Percentiles rank a stretch among this genome's conserved stretches.
Conservation (phyloP, 2,888 invertebrate species). For the Yponomeuta cagnagella region DNA sequence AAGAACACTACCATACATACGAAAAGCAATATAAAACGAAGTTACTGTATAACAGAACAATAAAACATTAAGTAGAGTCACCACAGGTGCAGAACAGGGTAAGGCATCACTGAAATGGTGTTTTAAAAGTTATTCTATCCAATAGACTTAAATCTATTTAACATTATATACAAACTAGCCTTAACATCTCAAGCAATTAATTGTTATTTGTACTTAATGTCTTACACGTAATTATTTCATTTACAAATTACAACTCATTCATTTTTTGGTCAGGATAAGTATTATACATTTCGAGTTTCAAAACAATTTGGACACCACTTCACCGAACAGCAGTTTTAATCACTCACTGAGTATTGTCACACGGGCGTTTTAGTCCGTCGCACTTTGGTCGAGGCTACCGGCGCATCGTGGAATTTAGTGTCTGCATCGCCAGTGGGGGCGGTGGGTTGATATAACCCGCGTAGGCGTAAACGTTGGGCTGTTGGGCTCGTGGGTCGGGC, state of each 20-base stretch:
- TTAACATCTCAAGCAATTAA: slow-evolving; percentile 31
- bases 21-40: slow-evolving; percentile 24
- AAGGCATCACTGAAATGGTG: slow-evolving; percentile 59
- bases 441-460: slow-evolving; percentile 78
- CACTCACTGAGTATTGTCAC: slow-evolving; percentile 1
- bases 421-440: slow-evolving; percentile 79
- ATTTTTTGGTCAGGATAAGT: slow-evolving; percentile 35
- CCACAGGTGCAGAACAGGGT: slow-evolving; percentile 29
- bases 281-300: slow-evolving; percentile 11
- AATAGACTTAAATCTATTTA: slow-evolving; percentile 18
- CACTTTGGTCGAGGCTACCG: slow-evolving; percentile 50
- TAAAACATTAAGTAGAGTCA: slow-evolving; percentile 20
- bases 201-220: slow-evolving; percentile 57
- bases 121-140: slow-evolving; percentile 32
- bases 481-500: slow-evolving; percentile 70
- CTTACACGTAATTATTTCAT: slow-evolving; percentile 31
- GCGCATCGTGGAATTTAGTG: slow-evolving; percentile 83
- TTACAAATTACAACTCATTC: slow-evolving; percentile 30
- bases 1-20: slow-evolving; percentile 37
- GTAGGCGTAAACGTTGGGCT: slow-evolving; percentile 88
- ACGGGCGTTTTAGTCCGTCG: not conserved
- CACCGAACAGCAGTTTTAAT: not conserved
- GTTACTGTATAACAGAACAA: slow-evolving; percentile 20
- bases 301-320: no score
- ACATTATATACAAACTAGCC: slow-evolving; percentile 45